A percentile compares a stretch with the other conserved stretches of the same genome.
These are phyloP conservation scores for Drosophila anomelani DNA, from an alignment of 2,888 invertebrate species.

Conservation along the genomic window DNA sequence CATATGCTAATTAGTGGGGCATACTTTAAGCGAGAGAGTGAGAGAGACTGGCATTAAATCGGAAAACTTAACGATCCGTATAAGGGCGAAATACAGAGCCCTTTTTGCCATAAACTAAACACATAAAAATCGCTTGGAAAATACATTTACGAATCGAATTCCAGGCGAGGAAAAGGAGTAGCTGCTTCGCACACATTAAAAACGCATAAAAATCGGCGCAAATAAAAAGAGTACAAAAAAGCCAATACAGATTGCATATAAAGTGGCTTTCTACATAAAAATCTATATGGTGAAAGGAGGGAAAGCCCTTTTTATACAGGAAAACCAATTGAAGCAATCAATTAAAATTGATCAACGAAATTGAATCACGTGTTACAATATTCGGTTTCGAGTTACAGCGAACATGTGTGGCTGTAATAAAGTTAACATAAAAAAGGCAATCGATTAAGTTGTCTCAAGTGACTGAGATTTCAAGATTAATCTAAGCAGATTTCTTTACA, in stretches of 20 bases:
- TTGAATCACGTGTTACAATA: constrained; percentile 79
- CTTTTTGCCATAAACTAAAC: constrained; percentile 56
- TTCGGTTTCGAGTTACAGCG: constrained; percentile 41
- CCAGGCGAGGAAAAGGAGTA: constrained; percentile 70
- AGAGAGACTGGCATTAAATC: constrained; percentile 17
- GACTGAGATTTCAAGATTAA: constrained; percentile 1
- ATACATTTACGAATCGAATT: constrained; percentile 73
- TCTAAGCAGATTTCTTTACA: not conserved
- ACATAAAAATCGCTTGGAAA: constrained; percentile 67
- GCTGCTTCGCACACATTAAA: constrained; percentile 72
- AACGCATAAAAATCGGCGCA: constrained; percentile 69
- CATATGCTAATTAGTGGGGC: constrained; percentile 67
- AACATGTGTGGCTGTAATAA: constrained; percentile 25
- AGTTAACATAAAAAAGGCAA: constrained; percentile 23
- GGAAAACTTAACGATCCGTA: constrained; percentile 16
- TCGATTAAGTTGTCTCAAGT: constrained; percentile 20
- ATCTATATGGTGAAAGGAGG: constrained; percentile 24
- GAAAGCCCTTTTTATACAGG: constrained; percentile 23
- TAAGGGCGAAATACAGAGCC: not conserved
- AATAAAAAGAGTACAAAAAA: constrained; percentile 20
- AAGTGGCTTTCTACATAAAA: constrained; percentile 67
- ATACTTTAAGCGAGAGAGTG: constrained; percentile 10
- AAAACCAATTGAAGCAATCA: constrained; percentile 72
- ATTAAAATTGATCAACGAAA: constrained; percentile 76
- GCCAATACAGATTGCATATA: constrained; percentile 49